These are phyloP conservation scores for Proterorhinus semilunaris DNA, from an alignment of 2,113 vertebrate species.

Conservation along the genomic window DNA sequence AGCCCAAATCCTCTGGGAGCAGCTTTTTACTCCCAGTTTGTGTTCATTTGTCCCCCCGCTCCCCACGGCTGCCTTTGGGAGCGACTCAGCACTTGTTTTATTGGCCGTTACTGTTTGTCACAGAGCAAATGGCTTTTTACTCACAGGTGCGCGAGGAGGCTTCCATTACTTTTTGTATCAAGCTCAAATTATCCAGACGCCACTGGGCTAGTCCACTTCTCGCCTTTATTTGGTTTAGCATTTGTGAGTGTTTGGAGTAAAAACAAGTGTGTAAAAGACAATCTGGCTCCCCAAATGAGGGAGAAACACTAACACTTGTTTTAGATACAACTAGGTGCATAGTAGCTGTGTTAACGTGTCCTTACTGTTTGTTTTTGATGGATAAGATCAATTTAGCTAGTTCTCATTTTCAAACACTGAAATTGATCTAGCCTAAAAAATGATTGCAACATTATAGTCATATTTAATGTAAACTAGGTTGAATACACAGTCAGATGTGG, in stretches of 20 bases:
- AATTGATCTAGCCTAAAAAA: too few species aligned
- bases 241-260: slow-evolving; percentile 11
- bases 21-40: slow-evolving; percentile 76
- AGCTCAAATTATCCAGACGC: slow-evolving; percentile 66
- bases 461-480: too few species aligned
- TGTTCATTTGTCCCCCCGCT: slow-evolving; percentile 77
- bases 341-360: neutral
- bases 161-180: slow-evolving; percentile 74
- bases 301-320: neutral
- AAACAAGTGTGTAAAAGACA: slow-evolving; percentile 15
- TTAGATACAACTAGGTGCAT: neutral
- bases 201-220: slow-evolving; percentile 40
- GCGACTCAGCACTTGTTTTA: slow-evolving; percentile 80
- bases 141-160: slow-evolving; percentile 72
- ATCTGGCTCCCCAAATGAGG: neutral
- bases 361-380: neutral
- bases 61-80: slow-evolving; percentile 74
- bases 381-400: too few species aligned
- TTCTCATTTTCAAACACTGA: too few species aligned
- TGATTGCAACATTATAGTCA: too few species aligned
- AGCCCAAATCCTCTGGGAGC: slow-evolving; percentile 68
- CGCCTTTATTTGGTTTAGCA: slow-evolving; percentile 27
- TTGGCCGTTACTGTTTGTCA: slow-evolving; percentile 78
- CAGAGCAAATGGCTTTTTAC: slow-evolving; percentile 75
- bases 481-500: too few species aligned